Base-by-base conservation (phyloP, 2,888 invertebrate genomes). In the Coenonympha glycerion region DNA sequence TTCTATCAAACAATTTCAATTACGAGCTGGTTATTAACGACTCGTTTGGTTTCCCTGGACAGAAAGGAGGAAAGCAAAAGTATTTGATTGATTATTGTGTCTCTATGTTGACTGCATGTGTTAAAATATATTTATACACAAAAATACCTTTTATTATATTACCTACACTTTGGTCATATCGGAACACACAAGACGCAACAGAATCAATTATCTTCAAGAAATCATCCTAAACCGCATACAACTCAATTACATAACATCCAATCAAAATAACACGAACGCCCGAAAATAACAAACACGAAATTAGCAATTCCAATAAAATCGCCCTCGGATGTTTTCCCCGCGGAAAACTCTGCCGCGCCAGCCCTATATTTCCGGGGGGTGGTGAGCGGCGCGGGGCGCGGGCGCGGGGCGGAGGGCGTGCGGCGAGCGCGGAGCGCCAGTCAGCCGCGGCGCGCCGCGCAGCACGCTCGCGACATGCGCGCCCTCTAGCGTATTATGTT, bases 401-500 rank as follows among this genome's bases (percentile, higher is more conserved):
- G 56, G 57, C 49, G 61, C 52, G 60, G 34, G 55, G 66, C 21
- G 57, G 55, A 56, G 9, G 22, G 61, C 59, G 56, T 24, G 22
- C 57, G 49, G 62, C n/a, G 57, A 59, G 2, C 2, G 30, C 13
- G 8, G 6, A 63, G 65, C 76, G 80, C 68, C 87, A 87, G 85
- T 84, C 79, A 73, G 81, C 73, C 84, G 86, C 84, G 85, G 83
- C 78, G 76, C 81, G 78, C 83, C 84, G 85, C 85, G 84, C 69
- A 73, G 81, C 79, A 72, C 83, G 73, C 81, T 78, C 85, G 84
- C 82, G 75, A 50, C 51, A 82, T 86, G 85, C 79, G 83, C 81
- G 77, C 74, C 69, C 74, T 79, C 66, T 84, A 80, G 77, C 81
- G 82, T 81, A 82, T 82, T 83, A 95, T 95, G 95, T 95, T 95